A percentile compares a stretch with the other conserved stretches of the same genome.
Evolutionary conservation across 1,140 invertebrate species (phyloP).

Genomic region (Andrena cerasifolii): DNA sequence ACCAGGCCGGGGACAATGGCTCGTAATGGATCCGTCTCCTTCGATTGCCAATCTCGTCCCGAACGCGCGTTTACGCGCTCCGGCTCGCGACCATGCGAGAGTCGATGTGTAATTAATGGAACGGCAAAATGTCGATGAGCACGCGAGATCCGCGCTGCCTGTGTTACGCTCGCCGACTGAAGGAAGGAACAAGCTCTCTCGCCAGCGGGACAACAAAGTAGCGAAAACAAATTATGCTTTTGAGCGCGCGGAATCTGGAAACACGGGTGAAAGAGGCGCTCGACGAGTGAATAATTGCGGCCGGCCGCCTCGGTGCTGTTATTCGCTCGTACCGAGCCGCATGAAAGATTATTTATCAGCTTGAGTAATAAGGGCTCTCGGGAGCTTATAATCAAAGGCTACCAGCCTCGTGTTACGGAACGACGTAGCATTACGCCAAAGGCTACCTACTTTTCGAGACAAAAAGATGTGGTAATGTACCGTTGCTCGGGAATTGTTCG

Average conservation of each 20-base stretch:
- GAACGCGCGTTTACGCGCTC: conserved; percentile 22
- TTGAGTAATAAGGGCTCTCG: conserved; percentile 8
- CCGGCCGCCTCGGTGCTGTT: conserved; percentile 1
- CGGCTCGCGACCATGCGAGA: conserved; percentile 48
- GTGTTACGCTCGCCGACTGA: conserved; percentile 6
- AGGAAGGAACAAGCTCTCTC: not conserved
- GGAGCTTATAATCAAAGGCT: not conserved
- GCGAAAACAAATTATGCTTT: conserved; percentile 12
- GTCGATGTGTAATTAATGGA: conserved; percentile 67
- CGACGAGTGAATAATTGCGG: conserved; percentile 28
- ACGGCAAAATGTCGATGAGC: conserved; percentile 52
- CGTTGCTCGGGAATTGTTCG: too few species aligned
- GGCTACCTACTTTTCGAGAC: too few species aligned
- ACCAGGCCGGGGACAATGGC: conserved; percentile 55
- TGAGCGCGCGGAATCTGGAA: conserved; percentile 42
- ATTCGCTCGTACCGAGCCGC: not conserved
- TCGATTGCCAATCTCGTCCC: not conserved
- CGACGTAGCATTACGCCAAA: too few species aligned
- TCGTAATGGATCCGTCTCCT: conserved; percentile 56
- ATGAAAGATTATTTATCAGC: conserved; percentile 2
- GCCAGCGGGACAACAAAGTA: conserved; percentile 7
- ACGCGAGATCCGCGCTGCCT: not conserved
- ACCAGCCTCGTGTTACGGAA: too few species aligned
- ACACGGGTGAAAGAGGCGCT: not conserved
- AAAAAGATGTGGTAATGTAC: too few species aligned